Conservation (phyloP, 2,797 vertebrate genomes). For the Zonotrichia albicollis region DNA sequence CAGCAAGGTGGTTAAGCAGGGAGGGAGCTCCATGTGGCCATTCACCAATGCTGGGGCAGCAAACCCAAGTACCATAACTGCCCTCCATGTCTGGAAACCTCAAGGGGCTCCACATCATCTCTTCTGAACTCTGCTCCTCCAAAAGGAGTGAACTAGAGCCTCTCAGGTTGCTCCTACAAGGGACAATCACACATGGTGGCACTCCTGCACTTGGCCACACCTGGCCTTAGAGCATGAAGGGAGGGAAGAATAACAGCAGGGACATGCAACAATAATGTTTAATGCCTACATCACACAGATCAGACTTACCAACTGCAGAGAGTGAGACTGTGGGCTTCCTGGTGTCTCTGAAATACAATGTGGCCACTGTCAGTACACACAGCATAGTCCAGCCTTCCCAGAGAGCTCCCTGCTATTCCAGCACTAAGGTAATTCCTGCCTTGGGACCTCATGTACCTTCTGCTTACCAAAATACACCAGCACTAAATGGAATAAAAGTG, state of each 20-base stretch:
- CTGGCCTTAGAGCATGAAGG: not conserved
- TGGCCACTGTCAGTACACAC: not conserved
- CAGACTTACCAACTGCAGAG: slow-evolving; percentile 91
- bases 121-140: not conserved
- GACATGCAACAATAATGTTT: not conserved
- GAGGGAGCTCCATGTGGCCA: not conserved
- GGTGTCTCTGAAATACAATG: slow-evolving; percentile 85
- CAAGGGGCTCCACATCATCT: not conserved
- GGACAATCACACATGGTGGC: not conserved
- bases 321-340: slow-evolving; percentile 90
- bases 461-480: not conserved
- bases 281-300: not conserved
- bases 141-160: not conserved
- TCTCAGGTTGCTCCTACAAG: not conserved
- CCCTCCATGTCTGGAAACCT: not conserved
- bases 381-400: not conserved
- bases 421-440: not conserved
- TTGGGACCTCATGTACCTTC: not conserved
- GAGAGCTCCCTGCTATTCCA: not conserved
- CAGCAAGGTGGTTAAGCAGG: not conserved
- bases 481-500: not conserved
- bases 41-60: not conserved
- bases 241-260: not conserved
- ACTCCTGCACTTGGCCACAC: not conserved
- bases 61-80: not conserved